Evolutionary conservation across 2,888 invertebrate species (phyloP).

Genomic region (Dicyrtomina minuta): DNA sequence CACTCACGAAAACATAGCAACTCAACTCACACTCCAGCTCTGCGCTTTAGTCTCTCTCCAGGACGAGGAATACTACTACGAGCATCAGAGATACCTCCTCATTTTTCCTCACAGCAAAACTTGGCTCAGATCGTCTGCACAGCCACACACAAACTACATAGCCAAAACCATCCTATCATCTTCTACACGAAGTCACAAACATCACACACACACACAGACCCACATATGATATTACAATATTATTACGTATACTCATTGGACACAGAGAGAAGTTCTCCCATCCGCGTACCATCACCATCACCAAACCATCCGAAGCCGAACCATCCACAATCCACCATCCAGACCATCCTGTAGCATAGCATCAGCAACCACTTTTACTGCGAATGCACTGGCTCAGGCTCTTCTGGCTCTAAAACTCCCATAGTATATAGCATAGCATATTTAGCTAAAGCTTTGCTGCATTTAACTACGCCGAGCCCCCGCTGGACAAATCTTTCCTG

Average conservation of each 20-base stretch:
- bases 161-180: too few relatives aligned
- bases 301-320: neutral
- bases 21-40: constrained; percentile 1
- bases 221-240: too few relatives aligned
- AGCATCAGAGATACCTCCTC: neutral
- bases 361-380: too few relatives aligned
- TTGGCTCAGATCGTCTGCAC: neutral
- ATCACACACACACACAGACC: too few relatives aligned
- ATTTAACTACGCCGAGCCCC: constrained; percentile 3
- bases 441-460: too few relatives aligned
- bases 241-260: too few relatives aligned
- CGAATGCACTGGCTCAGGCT: neutral
- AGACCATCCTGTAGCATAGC: too few relatives aligned
- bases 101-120: neutral
- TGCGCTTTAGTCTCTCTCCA: neutral
- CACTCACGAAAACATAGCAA: constrained; percentile 12
- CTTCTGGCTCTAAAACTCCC: constrained; percentile 9
- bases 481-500: constrained; percentile 17
- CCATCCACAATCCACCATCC: neutral
- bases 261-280: too few relatives aligned
- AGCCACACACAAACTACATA: too few relatives aligned
- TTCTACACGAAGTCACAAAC: too few relatives aligned
- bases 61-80: neutral
- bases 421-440: neutral
- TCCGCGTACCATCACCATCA: neutral